Conservation (phyloP, 2,888 invertebrate genomes). For the Troilus luridus region DNA sequence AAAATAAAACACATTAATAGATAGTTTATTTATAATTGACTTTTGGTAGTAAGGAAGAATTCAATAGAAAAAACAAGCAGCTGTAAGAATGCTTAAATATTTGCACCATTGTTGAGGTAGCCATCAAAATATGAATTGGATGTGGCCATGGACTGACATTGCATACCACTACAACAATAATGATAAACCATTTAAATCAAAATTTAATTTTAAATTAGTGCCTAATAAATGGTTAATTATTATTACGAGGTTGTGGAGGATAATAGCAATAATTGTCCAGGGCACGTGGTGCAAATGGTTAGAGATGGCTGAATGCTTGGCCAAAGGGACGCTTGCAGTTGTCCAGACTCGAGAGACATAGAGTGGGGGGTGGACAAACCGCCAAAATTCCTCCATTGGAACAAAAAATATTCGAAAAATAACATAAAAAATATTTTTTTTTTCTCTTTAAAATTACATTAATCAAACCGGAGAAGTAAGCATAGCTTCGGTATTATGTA, state of each 20-base stretch:
- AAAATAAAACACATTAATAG: too few species aligned
- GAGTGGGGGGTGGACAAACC: background rate
- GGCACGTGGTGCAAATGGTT: constrained; percentile 22
- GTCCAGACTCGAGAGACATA: background rate
- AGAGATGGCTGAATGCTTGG: background rate
- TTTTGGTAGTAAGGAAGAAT: too few species aligned
- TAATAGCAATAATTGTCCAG: constrained; percentile 3
- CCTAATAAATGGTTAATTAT: background rate
- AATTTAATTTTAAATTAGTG: background rate
- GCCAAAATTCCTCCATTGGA: constrained; percentile 25
- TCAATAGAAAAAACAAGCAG: too few species aligned
- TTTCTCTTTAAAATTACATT: background rate
- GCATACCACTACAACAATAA: background rate
- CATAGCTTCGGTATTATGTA: background rate
- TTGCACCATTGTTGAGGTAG: background rate
- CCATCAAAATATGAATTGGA: background rate
- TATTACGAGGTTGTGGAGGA: background rate
- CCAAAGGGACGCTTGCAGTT: constrained; percentile 39
- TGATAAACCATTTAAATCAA: background rate
- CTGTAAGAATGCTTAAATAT: background rate
- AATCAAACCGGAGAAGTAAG: background rate
- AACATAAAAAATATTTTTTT: background rate
- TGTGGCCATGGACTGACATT: background rate
- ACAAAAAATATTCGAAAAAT: background rate
- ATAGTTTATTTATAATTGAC: too few species aligned